These are phyloP conservation scores for Adineta ricciae DNA, from an alignment of 2,888 invertebrate species.

Conservation along the genomic window DNA sequence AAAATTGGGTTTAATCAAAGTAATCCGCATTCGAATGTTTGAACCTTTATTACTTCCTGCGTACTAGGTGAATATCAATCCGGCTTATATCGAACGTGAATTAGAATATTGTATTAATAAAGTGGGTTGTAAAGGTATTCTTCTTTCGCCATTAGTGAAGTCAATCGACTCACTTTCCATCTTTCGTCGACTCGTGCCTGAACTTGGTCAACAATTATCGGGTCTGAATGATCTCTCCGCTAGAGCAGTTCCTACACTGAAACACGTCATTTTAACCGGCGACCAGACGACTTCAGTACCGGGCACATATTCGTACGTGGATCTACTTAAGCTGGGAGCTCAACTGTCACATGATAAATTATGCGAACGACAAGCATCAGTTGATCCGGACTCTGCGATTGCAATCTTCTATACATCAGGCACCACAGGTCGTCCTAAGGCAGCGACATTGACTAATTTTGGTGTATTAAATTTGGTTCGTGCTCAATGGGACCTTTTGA, in stretches of 20 bases:
- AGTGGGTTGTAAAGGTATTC: constrained; percentile 20
- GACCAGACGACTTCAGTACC: neutral
- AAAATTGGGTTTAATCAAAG: constrained; percentile 23
- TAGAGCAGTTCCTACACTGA: neutral
- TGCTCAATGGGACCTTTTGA: neutral
- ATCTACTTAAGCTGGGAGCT: neutral
- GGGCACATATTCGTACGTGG: neutral
- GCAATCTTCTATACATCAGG: neutral
- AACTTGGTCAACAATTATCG: neutral
- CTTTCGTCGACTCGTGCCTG: constrained; percentile 18
- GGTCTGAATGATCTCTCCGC: neutral
- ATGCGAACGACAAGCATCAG: neutral
- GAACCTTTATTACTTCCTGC: neutral
- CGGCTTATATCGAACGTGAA: constrained; percentile 27
- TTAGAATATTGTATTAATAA: constrained; percentile 30
- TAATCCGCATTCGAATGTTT: neutral
- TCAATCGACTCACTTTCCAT: neutral
- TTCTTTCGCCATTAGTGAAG: constrained; percentile 23
- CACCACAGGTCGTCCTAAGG: neutral
- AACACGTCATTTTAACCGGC: constrained; percentile 21
- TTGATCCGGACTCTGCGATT: neutral
- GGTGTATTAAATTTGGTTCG: neutral
- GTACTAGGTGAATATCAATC: constrained; percentile 8
- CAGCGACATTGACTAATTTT: neutral
- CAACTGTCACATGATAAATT: neutral